Evolutionary conservation across 2,113 vertebrate genomes (phyloP).

Genomic region (Triplophysa siluroides): DNA sequence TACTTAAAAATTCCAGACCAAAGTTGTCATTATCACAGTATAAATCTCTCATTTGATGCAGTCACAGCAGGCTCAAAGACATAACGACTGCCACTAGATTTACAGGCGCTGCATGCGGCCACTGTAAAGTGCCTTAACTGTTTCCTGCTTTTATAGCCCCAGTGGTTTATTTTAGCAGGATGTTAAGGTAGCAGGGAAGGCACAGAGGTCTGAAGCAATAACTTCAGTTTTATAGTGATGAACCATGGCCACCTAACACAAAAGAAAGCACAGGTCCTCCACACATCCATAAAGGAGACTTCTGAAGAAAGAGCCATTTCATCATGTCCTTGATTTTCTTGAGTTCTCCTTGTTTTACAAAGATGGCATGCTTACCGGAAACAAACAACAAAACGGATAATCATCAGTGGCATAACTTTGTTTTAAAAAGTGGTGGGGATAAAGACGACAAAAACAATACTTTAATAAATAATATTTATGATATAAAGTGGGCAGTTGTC

Average conservation of each 20-base stretch:
- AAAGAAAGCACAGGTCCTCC: constrained; percentile 45
- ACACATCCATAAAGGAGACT: constrained; percentile 20
- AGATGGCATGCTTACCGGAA: neutral
- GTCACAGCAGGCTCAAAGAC: constrained; percentile 21
- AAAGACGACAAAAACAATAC: too few relatives aligned
- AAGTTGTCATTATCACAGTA: constrained; percentile 31
- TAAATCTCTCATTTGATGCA: constrained; percentile 37
- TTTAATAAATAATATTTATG: too few relatives aligned
- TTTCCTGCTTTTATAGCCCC: constrained; percentile 41
- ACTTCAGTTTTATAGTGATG: constrained; percentile 16
- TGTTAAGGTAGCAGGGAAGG: constrained; percentile 21
- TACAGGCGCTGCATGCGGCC: constrained; percentile 37
- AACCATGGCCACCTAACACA: constrained; percentile 53
- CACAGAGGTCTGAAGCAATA: constrained; percentile 25
- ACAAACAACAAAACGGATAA: too few relatives aligned
- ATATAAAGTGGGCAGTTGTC: too few relatives aligned
- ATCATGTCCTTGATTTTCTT: neutral
- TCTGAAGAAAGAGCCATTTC: neutral
- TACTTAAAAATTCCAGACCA: constrained; percentile 48
- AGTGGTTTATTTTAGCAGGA: constrained; percentile 45
- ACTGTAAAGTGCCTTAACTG: constrained; percentile 37
- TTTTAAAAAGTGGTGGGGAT: too few relatives aligned
- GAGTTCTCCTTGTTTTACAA: neutral
- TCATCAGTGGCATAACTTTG: too few relatives aligned
- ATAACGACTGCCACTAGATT: constrained; percentile 47